phyloP scores from a whole-genome alignment of 2,888 invertebrate genomes.

The Dynastes tityus region DNA sequence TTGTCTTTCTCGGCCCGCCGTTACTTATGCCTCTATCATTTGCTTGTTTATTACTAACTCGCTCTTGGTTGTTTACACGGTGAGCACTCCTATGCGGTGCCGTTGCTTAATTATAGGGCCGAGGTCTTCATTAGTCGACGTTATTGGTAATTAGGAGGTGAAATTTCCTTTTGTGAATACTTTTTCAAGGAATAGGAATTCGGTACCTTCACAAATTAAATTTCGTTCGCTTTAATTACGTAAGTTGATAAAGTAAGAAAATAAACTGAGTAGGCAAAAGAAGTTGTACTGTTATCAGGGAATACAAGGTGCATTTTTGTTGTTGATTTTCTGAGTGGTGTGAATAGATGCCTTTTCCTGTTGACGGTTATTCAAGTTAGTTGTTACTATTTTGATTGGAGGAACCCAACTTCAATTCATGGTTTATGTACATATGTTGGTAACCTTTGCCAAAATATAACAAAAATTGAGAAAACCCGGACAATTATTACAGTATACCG shows the following conservation, averaged over 20 bases:
- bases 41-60: not conserved
- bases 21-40: conserved; percentile 5
- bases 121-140: conserved; percentile 21
- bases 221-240: conserved; percentile 9
- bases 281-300: not conserved
- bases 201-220: conserved; percentile 3
- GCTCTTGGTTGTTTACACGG: not conserved
- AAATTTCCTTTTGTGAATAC: conserved; percentile 14
- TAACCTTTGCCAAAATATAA: no score
- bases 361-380: no score
- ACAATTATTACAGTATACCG: no score
- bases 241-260: not conserved
- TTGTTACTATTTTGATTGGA: no score
- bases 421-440: no score
- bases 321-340: no score
- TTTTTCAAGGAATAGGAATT: conserved; percentile 1
- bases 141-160: conserved; percentile 24
- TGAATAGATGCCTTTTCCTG: no score
- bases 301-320: no score
- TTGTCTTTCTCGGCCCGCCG: conserved; percentile 6
- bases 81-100: not conserved
- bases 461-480: no score
- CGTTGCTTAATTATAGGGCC: conserved; percentile 12
- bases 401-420: no score
- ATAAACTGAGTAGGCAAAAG: not conserved